Evolutionary conservation across 92 coral and sea anemone genomes (phyloP).

Genomic region (Zoanthus solanderi): DNA sequence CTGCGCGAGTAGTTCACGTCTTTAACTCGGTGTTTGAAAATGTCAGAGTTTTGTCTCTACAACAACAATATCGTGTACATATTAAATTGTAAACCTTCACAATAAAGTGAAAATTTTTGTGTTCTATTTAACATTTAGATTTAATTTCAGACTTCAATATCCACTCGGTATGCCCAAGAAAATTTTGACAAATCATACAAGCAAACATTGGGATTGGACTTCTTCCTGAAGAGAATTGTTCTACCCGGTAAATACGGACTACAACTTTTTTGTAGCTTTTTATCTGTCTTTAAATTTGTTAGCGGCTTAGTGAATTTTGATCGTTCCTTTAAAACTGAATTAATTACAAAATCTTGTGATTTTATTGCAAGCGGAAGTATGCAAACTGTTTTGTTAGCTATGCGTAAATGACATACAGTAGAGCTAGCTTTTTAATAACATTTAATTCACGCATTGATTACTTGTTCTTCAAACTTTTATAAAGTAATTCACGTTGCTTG

Average conservation of each 20-base stretch:
- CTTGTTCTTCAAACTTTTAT: too few species aligned
- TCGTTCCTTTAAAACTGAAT: too few species aligned
- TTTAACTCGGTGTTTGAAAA: conserved; percentile 7
- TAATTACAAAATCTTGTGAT: too few species aligned
- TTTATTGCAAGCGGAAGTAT: too few species aligned
- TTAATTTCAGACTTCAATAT: conserved; percentile 85
- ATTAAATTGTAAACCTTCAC: neutral
- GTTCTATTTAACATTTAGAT: neutral
- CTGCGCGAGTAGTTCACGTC: neutral
- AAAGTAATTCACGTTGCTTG: too few species aligned
- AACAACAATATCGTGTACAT: neutral
- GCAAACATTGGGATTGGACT: conserved; percentile 94
- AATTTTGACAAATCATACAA: conserved; percentile 95
- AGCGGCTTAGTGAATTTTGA: neutral
- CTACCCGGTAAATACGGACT: conserved; percentile 78
- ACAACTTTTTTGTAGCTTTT: neutral
- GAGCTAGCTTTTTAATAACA: too few species aligned
- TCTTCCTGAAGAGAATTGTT: conserved; percentile 89
- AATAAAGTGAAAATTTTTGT: neutral
- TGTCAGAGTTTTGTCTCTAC: conserved; percentile 14
- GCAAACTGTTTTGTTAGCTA: too few species aligned
- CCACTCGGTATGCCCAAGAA: conserved; percentile 92
- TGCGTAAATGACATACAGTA: too few species aligned
- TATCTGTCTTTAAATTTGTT: neutral
- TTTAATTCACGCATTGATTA: too few species aligned